Evolutionary conservation across 2,888 invertebrate genomes (phyloP), one percentile per base, ranked within the genome.

Genomic region (Drosophila ustulata): DNA sequence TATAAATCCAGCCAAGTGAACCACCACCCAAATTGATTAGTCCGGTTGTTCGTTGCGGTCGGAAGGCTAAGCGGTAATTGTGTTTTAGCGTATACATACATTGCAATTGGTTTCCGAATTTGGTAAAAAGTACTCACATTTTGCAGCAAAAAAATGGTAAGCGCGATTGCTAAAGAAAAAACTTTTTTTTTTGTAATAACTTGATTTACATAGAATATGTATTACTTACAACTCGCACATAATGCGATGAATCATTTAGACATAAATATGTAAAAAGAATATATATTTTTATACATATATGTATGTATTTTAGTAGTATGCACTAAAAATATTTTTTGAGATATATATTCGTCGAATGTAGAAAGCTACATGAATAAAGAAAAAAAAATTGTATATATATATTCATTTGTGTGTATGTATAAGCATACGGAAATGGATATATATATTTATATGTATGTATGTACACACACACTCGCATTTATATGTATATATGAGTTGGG

Each of bases 31-130:
- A 81, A 87, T 83, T 81, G 74, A 83, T 87, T 81, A 80, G 88
- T 83, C 74, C 78, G 81, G 84, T 82, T 85, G 85, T 81, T 84
- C 85, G 66, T 78, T 71, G 81, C 74, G 74, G 85, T 72, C 88
- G 71, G 73, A 75, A 75, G 70, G 64, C 70, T 75, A 67, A 84
- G 66, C 66, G 78, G 81, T 82, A 82, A 82, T 88, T 82, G 69
- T 87, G 75, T 75, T 65, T 74, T 61, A 69, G 55, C 74, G 67
- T 56, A 74, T 74, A 75, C 50, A 71, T 84, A 71, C 63, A 87
- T 80, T 66, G 55, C 47, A 56, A 75, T 75, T 64, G 64, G 57
- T 75, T 85, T 85, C 65, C 51, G 59, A 70, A 65, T 66, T 80
- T 88, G 68, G 64, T 70, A 82, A 82, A 82, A 77, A 88, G 66